Conservation (phyloP, 2,113 vertebrate genomes). For the Struthio camelus region DNA sequence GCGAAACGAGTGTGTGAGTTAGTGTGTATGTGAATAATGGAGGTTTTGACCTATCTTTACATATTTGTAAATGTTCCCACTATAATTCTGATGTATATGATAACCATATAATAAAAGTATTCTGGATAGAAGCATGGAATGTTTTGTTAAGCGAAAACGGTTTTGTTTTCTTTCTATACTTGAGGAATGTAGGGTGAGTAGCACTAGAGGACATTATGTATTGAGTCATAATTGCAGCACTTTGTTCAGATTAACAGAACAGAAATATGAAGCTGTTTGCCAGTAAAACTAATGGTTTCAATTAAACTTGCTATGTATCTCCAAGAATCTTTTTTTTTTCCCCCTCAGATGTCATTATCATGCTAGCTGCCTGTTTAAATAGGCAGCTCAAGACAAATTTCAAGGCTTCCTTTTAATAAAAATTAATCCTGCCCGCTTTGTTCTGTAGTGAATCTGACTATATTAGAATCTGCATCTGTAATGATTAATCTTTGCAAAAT, state of each 20-base stretch:
- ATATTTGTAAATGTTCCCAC: constrained; percentile 70
- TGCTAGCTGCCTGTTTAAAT: background rate
- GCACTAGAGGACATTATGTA: constrained; percentile 55
- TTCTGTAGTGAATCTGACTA: background rate
- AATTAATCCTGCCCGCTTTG: background rate
- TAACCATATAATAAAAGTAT: constrained; percentile 84
- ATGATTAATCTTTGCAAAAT: background rate
- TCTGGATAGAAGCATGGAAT: constrained; percentile 75
- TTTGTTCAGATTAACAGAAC: constrained; percentile 69
- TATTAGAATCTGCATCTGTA: background rate
- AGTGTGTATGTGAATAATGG: constrained; percentile 53
- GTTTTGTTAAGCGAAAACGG: constrained; percentile 48
- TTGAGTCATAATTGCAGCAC: constrained; percentile 70
- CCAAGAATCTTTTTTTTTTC: background rate
- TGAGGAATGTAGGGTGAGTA: background rate
- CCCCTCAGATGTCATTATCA: background rate
- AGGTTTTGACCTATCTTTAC: constrained; percentile 18
- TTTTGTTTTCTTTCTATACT: constrained; percentile 42
- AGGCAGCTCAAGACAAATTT: background rate
- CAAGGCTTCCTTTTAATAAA: background rate
- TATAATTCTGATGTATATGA: constrained; percentile 76
- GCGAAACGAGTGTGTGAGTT: constrained; percentile 49
- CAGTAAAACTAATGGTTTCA: constrained; percentile 43
- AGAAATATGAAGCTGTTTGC: constrained; percentile 58
- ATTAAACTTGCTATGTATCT: constrained; percentile 7